Conservation (phyloP, 2,888 invertebrate genomes). For the Zaprionus obscuricornis region DNA sequence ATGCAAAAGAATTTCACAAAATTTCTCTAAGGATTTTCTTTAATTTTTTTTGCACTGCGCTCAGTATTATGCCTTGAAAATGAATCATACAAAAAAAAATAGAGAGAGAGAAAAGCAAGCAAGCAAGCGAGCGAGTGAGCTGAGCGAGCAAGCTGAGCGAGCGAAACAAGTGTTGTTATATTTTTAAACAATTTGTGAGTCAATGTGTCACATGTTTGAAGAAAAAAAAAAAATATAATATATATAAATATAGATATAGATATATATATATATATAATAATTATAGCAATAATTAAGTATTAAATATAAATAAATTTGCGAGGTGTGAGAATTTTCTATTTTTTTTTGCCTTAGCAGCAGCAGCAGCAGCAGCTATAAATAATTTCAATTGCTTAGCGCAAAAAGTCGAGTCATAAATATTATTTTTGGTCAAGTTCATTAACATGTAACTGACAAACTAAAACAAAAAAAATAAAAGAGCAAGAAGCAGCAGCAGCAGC, state of each 20-base stretch:
- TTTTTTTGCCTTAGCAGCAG: neutral
- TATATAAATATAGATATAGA: slow-evolving; percentile 48
- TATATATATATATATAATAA: too few species aligned
- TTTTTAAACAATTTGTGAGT: slow-evolving; percentile 37
- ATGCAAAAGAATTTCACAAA: too few species aligned
- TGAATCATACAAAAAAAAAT: neutral
- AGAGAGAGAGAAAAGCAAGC: too few species aligned
- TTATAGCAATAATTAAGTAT: slow-evolving; percentile 27
- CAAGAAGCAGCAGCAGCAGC: too few species aligned
- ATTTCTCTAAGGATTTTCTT: too few species aligned
- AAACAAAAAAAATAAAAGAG: slow-evolving; percentile 20
- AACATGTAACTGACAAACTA: slow-evolving; percentile 68
- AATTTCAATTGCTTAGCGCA: slow-evolving; percentile 21
- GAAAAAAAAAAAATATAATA: slow-evolving; percentile 35
- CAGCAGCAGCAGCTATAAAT: neutral
- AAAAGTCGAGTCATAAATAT: slow-evolving; percentile 21
- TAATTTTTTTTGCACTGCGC: too few species aligned
- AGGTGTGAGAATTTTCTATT: neutral
- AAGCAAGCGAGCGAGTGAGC: too few species aligned
- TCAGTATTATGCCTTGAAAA: too few species aligned
- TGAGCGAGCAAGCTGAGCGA: too few species aligned
- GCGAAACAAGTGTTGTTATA: too few species aligned
- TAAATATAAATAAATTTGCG: slow-evolving; percentile 46
- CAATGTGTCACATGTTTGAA: slow-evolving; percentile 58
- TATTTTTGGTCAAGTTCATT: slow-evolving; percentile 58